Evolutionary conservation across 2,888 invertebrate genomes (phyloP), one percentile per base, ranked within the genome.

Genomic region (Psylliodes chrysocephalus): DNA sequence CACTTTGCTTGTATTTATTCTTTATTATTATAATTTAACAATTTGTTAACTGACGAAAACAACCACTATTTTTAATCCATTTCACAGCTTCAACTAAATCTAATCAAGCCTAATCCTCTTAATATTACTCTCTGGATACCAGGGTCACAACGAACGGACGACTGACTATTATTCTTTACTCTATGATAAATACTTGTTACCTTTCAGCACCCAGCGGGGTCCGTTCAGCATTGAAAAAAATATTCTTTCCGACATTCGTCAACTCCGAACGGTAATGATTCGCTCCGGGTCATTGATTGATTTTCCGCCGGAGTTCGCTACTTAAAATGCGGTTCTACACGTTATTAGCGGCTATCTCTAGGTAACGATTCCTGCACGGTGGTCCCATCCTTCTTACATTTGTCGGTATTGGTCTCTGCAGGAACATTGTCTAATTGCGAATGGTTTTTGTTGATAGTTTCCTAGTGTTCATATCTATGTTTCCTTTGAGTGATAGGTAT

Each of bases 301-400:
- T 78, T 77, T 77, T 75, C 72, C 71, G 70, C 63, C 35, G 14
- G 68, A 73, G 74, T 77, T 76, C 68, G 74, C 78, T 78, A 77
- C 77, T 79, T 77, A 79, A 75, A 77, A 79, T 79, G 77, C 76
- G 73, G 76, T 73, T 75, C 78, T 79, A 78, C 78, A 77, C 75
- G 76, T 78, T 79, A 79, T 79, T 79, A 79, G 78, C 77, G 75
- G 76, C 76, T 79, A 79, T 79, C 79, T 77, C 73, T 73, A 68
- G 74, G 74, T 75, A 79, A 78, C 78, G 74, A 69, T 71, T 70
- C 78, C 71, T 22, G 28, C 56, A 46, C 68, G 78, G 78, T 79
- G 79, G 79, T 78, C 79, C 78, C 75, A 78, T 78, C 60, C 33
- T 64, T 55, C 64, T 55, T 51, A 25, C 44, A 56, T 35, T 62